Evolutionary conservation across 1,140 invertebrate species (phyloP).

Genomic region (Cotesia chilonis): DNA sequence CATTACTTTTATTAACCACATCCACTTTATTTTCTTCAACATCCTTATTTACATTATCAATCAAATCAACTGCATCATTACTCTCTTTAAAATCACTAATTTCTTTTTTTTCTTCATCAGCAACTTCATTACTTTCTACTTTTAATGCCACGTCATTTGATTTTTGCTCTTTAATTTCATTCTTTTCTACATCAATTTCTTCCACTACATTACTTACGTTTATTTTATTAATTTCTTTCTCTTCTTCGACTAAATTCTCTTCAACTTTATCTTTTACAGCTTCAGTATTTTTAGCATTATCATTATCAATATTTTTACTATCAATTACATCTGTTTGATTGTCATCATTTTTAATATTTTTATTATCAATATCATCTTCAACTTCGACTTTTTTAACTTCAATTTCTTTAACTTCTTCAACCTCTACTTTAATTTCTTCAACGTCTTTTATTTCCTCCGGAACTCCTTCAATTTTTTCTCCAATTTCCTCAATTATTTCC

Average conservation of each 20-base stretch:
- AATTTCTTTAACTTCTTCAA: slow-evolving; percentile 11
- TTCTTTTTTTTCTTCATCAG: slow-evolving; percentile 59
- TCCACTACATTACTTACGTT: too few relatives aligned
- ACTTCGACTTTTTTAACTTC: neutral
- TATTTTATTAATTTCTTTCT: slow-evolving; percentile 30
- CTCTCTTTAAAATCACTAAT: neutral
- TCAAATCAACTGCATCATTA: neutral
- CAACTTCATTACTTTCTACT: slow-evolving; percentile 62
- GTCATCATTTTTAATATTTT: slow-evolving; percentile 16
- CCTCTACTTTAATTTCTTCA: slow-evolving; percentile 9
- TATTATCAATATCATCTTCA: neutral
- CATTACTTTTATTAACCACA: slow-evolving; percentile 25
- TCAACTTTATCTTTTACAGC: slow-evolving; percentile 24
- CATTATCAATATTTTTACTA: slow-evolving; percentile 25
- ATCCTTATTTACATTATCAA: too few relatives aligned
- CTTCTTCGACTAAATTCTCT: slow-evolving; percentile 14
- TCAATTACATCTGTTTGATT: slow-evolving; percentile 1
- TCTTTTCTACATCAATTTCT: slow-evolving; percentile 39
- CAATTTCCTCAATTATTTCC: neutral
- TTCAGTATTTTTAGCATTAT: slow-evolving; percentile 21
- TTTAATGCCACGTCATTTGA: slow-evolving; percentile 60
- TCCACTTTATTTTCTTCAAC: too few relatives aligned
- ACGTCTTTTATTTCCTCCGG: slow-evolving; percentile 45
- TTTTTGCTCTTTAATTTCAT: slow-evolving; percentile 49
- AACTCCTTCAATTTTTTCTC: neutral